Percentiles rank a stretch among this genome's conserved stretches.
These are phyloP conservation scores for Deroptyus accipitrinus DNA, from an alignment of 2,113 vertebrate genomes.

Conservation along the genomic window DNA sequence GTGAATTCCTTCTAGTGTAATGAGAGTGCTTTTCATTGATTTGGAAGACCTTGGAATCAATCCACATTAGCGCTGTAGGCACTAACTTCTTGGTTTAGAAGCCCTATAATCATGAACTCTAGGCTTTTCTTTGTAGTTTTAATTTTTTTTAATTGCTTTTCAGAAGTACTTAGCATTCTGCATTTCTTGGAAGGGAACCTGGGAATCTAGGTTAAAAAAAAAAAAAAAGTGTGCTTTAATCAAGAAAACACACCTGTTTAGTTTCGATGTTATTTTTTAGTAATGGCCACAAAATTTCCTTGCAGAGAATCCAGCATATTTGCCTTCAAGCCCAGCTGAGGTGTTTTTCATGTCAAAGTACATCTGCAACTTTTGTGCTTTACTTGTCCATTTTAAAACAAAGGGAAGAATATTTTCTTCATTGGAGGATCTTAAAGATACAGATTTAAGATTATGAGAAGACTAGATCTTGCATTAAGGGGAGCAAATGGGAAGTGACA, in stretches of 20 bases:
- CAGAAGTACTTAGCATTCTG: neutral
- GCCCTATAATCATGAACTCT: neutral
- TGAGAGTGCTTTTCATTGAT: neutral
- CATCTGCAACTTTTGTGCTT: neutral
- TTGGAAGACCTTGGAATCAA: neutral
- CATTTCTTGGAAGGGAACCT: neutral
- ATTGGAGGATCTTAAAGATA: neutral
- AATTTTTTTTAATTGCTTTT: neutral
- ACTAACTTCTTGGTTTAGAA: neutral
- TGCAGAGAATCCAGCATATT: neutral
- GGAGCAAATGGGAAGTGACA: neutral
- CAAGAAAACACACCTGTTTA: neutral
- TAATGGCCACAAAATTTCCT: neutral
- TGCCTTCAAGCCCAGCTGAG: neutral
- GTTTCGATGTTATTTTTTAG: neutral
- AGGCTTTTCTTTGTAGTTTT: neutral
- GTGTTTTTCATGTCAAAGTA: neutral
- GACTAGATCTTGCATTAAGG: neutral
- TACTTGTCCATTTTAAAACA: neutral
- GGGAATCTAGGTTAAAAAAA: neutral
- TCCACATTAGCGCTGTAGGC: neutral
- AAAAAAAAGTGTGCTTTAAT: neutral
- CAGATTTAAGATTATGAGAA: neutral
- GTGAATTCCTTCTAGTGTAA: neutral
- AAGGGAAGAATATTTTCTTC: neutral